These are phyloP conservation scores for Ametastegia equiseti DNA, from an alignment of 2,888 invertebrate species.

Conservation along the genomic window DNA sequence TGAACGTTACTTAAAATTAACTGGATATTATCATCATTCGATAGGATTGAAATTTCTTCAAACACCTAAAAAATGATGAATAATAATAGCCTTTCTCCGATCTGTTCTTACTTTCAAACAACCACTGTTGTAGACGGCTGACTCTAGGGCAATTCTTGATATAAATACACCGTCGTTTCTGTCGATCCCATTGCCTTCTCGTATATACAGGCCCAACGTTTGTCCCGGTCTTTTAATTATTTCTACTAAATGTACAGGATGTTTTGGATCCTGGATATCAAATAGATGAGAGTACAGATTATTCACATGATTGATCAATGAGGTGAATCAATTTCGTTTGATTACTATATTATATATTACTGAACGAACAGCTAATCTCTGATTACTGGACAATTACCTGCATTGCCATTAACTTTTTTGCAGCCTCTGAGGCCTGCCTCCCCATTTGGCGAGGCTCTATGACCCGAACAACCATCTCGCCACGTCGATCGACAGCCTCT, in stretches of 20 bases:
- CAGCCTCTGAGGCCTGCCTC: conserved; percentile 90
- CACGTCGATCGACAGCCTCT: conserved; percentile 94
- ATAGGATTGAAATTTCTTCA: too few species aligned
- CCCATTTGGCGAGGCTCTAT: conserved; percentile 93
- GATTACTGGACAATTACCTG: conserved; percentile 79
- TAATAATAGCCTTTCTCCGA: neutral
- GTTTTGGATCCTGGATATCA: conserved; percentile 81
- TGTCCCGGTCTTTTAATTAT: conserved; percentile 99
- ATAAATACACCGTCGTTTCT: conserved; percentile 98
- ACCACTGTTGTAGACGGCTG: conserved; percentile 97
- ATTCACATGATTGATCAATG: too few species aligned
- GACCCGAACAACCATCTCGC: conserved; percentile 96
- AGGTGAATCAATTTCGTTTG: too few species aligned
- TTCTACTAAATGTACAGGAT: conserved; percentile 94
- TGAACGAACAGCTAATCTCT: too few species aligned
- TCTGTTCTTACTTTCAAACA: conserved; percentile 86
- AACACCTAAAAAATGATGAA: too few species aligned
- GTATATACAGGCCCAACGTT: conserved; percentile 97
- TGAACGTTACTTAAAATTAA: neutral
- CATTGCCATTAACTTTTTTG: conserved; percentile 89
- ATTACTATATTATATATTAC: too few species aligned
- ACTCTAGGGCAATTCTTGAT: conserved; percentile 96
- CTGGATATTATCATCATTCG: too few species aligned
- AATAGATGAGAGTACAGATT: neutral
- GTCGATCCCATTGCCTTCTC: conserved; percentile 99